phyloP scores from a whole-genome alignment of 2,888 invertebrate genomes.

The Ophioninae sp. region DNA sequence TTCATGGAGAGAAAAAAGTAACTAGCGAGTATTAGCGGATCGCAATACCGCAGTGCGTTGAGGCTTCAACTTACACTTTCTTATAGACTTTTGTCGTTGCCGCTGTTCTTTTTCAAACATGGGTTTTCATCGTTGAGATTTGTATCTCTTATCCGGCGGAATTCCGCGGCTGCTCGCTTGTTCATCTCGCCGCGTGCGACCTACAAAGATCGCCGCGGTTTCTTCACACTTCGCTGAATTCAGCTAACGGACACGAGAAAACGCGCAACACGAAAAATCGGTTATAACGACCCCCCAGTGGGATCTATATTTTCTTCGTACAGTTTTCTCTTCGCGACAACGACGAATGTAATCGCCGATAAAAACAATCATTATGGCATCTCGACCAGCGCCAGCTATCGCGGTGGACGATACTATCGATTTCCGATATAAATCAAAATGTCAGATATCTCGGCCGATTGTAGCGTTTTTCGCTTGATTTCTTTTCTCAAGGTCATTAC shows the following conservation, averaged over 20 bases:
- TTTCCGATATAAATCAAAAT: not conserved
- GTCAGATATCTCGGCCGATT: not conserved
- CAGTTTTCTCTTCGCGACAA: not conserved
- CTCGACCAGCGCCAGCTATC: not conserved
- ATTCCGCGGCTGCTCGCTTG: slow-evolving; percentile 36
- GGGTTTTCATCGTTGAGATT: slow-evolving; percentile 21
- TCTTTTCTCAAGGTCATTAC: too few species aligned
- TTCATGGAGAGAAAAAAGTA: too few species aligned
- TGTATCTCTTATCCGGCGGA: slow-evolving; percentile 45
- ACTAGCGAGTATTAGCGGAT: too few species aligned
- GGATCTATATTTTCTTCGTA: not conserved
- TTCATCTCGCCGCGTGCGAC: slow-evolving; percentile 34
- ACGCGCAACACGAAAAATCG: slow-evolving; percentile 33
- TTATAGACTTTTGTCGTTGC: too few species aligned
- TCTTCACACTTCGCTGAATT: slow-evolving; percentile 41
- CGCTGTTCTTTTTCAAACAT: not conserved
- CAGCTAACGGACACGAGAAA: slow-evolving; percentile 35
- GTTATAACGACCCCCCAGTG: not conserved
- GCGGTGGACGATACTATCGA: not conserved
- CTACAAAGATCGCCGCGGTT: slow-evolving; percentile 18
- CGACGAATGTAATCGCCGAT: not conserved
- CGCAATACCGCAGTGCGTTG: too few species aligned
- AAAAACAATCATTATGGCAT: not conserved
- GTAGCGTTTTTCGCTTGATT: not conserved
- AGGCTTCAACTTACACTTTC: too few species aligned